Evolutionary conservation across 2,888 invertebrate species (phyloP).

Genomic region (Resseliella maxima): DNA sequence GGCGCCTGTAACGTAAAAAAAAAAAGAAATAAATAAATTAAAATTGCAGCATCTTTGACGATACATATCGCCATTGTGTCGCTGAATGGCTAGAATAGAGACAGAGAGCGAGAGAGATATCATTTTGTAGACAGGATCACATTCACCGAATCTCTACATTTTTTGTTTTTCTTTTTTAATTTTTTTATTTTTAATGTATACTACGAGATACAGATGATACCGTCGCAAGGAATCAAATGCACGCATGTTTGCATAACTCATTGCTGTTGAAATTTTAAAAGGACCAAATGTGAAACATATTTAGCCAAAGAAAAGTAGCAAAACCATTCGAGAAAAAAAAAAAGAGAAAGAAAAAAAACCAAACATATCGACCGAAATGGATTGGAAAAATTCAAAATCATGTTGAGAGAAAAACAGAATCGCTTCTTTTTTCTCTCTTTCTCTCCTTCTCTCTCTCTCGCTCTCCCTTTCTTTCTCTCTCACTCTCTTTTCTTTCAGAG

Average conservation of each 20-base stretch:
- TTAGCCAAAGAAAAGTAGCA: not conserved
- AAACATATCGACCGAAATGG: not conserved
- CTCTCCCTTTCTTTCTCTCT: no score
- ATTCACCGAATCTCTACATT: not conserved
- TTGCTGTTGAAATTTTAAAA: not conserved
- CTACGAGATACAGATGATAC: no score
- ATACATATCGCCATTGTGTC: constrained; percentile 37
- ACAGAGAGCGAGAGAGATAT: no score
- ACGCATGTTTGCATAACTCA: constrained; percentile 49
- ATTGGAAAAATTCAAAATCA: not conserved
- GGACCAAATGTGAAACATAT: constrained; percentile 12
- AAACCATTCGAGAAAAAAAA: not conserved
- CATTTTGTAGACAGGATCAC: not conserved
- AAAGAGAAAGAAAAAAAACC: no score
- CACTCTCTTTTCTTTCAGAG: not conserved
- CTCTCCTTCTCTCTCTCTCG: no score
- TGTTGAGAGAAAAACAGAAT: not conserved
- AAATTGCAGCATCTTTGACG: constrained; percentile 25
- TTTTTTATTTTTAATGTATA: not conserved
- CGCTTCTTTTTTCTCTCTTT: no score
- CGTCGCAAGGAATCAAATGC: not conserved
- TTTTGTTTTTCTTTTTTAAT: not conserved
- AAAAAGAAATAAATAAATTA: not conserved
- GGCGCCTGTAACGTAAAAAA: constrained; percentile 36
- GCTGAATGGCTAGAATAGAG: not conserved